Percentiles rank a stretch among this genome's conserved stretches.
Conservation (phyloP, 2,888 invertebrate species). For the Pandemis heparana region DNA sequence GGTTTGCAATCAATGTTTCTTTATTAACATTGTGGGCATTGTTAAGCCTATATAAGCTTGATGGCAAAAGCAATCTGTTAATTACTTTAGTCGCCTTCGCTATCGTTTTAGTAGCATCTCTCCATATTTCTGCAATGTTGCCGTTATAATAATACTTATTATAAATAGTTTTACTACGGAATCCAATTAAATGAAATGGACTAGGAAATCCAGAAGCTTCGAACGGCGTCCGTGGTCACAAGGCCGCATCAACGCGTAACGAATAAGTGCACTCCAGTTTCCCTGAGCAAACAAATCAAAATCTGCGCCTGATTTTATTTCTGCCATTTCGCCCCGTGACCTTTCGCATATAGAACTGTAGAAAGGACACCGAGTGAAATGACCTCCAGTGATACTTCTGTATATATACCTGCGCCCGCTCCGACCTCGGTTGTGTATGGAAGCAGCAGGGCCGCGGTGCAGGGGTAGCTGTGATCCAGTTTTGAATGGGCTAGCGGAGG, state of each 20-base stretch:
- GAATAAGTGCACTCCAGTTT: not conserved
- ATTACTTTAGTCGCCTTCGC: no score
- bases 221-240: not conserved
- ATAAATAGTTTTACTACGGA: no score
- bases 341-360: constrained; percentile 63
- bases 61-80: no score
- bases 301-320: not conserved
- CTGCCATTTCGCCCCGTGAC: constrained; percentile 50
- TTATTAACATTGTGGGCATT: no score
- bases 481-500: constrained; percentile 81
- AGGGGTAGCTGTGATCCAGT: constrained; percentile 75
- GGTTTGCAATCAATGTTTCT: no score
- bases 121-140: no score
- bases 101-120: no score
- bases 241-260: not conserved
- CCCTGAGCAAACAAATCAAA: not conserved
- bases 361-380: constrained; percentile 60
- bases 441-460: constrained; percentile 58
- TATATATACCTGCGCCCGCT: constrained; percentile 50
- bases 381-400: constrained; percentile 64
- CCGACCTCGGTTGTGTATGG: constrained; percentile 58
- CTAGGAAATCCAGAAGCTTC: not conserved
- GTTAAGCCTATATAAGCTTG: no score
- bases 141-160: no score
- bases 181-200: not conserved